These are phyloP conservation scores for Magallana angulata DNA, from an alignment of 1,140 invertebrate species.

Conservation along the genomic window DNA sequence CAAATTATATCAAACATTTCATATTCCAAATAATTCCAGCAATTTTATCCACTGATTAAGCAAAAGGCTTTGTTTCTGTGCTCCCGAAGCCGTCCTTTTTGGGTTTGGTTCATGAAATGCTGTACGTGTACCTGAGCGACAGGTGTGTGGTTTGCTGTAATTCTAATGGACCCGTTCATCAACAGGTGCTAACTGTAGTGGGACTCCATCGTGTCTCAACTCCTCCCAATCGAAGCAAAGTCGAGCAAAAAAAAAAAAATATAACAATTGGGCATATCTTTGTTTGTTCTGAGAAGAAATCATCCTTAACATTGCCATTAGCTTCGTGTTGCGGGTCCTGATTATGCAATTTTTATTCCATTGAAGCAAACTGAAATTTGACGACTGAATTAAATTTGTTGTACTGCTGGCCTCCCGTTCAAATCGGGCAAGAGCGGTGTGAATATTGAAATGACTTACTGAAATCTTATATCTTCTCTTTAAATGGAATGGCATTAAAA, in stretches of 20 bases:
- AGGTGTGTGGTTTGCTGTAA: neutral
- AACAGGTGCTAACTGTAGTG: constrained; percentile 11
- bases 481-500: constrained; percentile 22
- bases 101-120: constrained; percentile 1
- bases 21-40: constrained; percentile 31
- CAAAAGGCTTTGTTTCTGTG: constrained; percentile 14
- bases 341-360: constrained; percentile 13
- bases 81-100: constrained; percentile 3
- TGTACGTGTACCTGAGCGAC: constrained; percentile 17
- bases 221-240: neutral
- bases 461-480: constrained; percentile 30
- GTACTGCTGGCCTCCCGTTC: neutral
- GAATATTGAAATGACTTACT: constrained; percentile 23
- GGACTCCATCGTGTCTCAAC: neutral
- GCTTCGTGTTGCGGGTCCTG: neutral
- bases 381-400: constrained; percentile 22
- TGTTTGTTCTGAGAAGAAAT: constrained; percentile 2
- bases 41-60: constrained; percentile 31
- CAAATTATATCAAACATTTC: constrained; percentile 18
- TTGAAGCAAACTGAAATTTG: constrained; percentile 16
- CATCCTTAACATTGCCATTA: neutral
- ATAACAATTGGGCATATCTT: neutral
- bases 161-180: constrained; percentile 18
- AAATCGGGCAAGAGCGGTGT: neutral
- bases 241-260: neutral